Evolutionary conservation across 2,888 invertebrate genomes (phyloP).

Genomic region (Lasius fuliginosus): DNA sequence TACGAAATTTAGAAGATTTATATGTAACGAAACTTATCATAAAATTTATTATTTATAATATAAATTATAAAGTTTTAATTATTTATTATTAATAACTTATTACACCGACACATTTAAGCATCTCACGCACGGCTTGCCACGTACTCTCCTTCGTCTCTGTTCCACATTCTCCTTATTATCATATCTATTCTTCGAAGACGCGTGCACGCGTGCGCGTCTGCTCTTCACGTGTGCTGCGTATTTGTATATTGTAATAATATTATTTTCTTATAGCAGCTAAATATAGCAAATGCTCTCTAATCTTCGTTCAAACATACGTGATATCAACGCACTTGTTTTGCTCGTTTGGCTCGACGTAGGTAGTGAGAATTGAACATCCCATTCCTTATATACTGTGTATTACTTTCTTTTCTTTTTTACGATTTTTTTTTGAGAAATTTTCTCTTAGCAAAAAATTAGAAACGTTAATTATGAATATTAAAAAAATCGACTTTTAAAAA

Average conservation of each 20-base stretch:
- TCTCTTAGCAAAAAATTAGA: not conserved
- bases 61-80: not conserved
- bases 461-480: not conserved
- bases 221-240: slow-evolving; percentile 58
- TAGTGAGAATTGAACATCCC: not conserved
- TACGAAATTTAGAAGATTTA: not conserved
- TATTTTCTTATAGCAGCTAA: slow-evolving; percentile 74
- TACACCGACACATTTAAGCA: not conserved
- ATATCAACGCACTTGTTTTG: slow-evolving; percentile 55
- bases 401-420: not conserved
- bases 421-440: not conserved
- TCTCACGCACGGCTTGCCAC: not conserved
- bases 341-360: not conserved
- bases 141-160: not conserved
- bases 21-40: not conserved
- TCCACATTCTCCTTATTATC: slow-evolving; percentile 12
- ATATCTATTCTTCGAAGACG: slow-evolving; percentile 36
- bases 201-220: slow-evolving; percentile 3
- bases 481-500: not conserved
- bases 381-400: not conserved
- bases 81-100: not conserved
- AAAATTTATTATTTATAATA: no score
- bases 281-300: slow-evolving; percentile 71
- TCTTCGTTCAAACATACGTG: slow-evolving; percentile 64
- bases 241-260: slow-evolving; percentile 57